These are phyloP conservation scores for Micronycteris hirsuta DNA, from an alignment of 2,113 vertebrate species.

Conservation along the genomic window DNA sequence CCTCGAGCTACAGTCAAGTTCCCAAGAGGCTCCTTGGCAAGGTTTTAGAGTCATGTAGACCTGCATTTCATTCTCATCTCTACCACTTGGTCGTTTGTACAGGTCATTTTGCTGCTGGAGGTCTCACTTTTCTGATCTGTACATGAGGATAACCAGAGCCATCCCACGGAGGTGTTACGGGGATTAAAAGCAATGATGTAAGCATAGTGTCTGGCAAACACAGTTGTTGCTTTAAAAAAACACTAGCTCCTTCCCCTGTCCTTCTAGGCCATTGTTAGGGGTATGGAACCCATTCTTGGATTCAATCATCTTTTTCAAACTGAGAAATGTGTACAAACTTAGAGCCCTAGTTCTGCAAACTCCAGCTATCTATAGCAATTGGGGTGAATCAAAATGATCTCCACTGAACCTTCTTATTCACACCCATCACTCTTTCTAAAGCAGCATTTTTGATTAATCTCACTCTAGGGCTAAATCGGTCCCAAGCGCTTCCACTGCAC, in stretches of 20 bases:
- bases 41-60: background rate
- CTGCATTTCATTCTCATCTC: background rate
- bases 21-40: background rate
- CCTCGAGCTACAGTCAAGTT: background rate
- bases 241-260: background rate
- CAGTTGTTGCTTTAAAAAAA: background rate
- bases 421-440: conserved; percentile 65
- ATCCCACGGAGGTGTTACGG: background rate
- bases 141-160: background rate
- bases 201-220: background rate
- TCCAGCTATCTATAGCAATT: conserved; percentile 2
- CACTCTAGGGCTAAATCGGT: conserved; percentile 61
- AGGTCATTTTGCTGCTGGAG: background rate
- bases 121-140: background rate
- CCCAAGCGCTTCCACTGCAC: conserved; percentile 59
- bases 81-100: background rate
- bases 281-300: background rate
- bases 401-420: conserved; percentile 54
- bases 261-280: background rate
- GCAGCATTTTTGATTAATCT: conserved; percentile 73
- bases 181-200: background rate
- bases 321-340: conserved; percentile 42
- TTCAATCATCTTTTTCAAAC: conserved; percentile 4
- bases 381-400: conserved; percentile 35
- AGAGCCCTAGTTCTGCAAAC: conserved; percentile 27